phyloP scores from a whole-genome alignment of 2,888 invertebrate species.

The Notocelia uddmanniana region DNA sequence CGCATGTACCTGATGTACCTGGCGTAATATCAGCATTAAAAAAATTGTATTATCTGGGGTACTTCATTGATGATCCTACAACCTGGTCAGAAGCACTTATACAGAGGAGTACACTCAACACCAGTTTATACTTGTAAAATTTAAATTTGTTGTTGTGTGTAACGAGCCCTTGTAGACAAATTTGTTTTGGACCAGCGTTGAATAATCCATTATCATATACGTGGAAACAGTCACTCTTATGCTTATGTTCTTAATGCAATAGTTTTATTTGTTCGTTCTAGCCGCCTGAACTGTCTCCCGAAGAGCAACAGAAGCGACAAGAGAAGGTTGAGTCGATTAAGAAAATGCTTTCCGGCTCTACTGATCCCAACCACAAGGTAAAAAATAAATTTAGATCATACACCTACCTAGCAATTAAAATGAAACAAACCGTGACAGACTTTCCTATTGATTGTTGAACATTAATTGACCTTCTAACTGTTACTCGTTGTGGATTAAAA shows the following conservation, averaged over 20 bases:
- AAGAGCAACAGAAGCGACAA: constrained; percentile 92
- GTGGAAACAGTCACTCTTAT: too few species aligned
- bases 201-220: too few species aligned
- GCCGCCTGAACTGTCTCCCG: constrained; percentile 93
- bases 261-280: constrained; percentile 57
- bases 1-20: too few species aligned
- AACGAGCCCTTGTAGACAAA: too few species aligned
- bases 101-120: too few species aligned
- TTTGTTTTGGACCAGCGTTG: too few species aligned
- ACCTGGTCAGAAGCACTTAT: too few species aligned
- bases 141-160: too few species aligned
- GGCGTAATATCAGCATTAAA: too few species aligned
- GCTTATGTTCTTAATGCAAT: not conserved
- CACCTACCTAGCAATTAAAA: not conserved
- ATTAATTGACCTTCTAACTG: not conserved
- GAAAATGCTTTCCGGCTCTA: constrained; percentile 93
- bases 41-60: too few species aligned
- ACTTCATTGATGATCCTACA: too few species aligned
- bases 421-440: not conserved
- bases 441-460: not conserved
- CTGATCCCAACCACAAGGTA: constrained; percentile 78
- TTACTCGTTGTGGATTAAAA: not conserved
- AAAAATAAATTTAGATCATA: constrained; percentile 37
- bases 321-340: constrained; percentile 96
- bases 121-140: too few species aligned